phyloP scores from a whole-genome alignment of 1,140 invertebrate species.

The Dreissena polymorpha region DNA sequence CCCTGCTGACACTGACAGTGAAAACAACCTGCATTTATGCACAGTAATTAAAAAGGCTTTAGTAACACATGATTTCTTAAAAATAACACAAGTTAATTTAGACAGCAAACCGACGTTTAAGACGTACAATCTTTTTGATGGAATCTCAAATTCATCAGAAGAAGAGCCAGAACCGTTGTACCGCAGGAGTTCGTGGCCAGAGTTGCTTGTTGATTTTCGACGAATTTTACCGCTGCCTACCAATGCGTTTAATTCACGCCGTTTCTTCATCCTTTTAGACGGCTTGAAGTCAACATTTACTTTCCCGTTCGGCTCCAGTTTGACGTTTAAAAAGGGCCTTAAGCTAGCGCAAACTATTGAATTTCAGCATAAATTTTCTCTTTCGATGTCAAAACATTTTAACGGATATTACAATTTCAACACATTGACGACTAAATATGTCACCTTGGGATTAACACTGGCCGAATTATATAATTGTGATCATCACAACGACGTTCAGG shows the following conservation, averaged over 20 bases:
- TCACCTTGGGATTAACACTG: too few species aligned
- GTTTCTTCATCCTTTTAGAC: slow-evolving; percentile 80
- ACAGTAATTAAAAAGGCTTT: too few species aligned
- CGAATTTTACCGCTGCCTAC: slow-evolving; percentile 76
- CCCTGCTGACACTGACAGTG: too few species aligned
- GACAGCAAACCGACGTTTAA: too few species aligned
- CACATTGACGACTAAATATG: too few species aligned
- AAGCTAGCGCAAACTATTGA: not conserved
- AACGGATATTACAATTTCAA: not conserved
- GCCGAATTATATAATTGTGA: too few species aligned
- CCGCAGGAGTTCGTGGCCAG: slow-evolving; percentile 75
- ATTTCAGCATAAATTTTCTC: not conserved
- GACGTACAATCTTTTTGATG: slow-evolving; percentile 37
- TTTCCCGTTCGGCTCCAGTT: slow-evolving; percentile 67
- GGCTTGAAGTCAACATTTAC: slow-evolving; percentile 78
- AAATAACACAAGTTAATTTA: too few species aligned
- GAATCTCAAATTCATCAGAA: slow-evolving; percentile 75
- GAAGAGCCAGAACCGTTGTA: slow-evolving; percentile 75
- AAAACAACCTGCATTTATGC: too few species aligned
- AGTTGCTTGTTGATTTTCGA: slow-evolving; percentile 66
- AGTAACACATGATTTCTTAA: too few species aligned
- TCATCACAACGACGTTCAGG: too few species aligned
- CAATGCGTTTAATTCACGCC: slow-evolving; percentile 79
- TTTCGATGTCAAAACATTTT: not conserved
- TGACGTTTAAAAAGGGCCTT: not conserved